Conservation (phyloP, 2,113 vertebrate species). For the Elephantulus edwardii region DNA sequence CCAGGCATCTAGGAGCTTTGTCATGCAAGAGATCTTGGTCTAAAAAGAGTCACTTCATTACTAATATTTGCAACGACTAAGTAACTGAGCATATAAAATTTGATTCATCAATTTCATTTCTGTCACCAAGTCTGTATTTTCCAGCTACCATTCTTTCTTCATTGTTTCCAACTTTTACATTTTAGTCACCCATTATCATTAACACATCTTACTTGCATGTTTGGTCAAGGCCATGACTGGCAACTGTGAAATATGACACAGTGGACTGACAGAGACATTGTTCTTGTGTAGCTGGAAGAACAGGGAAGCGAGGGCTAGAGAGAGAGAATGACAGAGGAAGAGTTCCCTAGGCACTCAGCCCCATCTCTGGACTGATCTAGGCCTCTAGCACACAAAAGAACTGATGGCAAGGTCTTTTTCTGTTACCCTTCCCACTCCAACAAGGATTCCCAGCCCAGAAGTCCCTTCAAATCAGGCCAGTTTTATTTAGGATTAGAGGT, state of each 20-base stretch:
- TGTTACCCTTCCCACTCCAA: constrained; percentile 17
- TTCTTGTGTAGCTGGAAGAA: constrained; percentile 56
- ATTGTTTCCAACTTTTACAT: no score
- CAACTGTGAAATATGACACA: constrained; percentile 43
- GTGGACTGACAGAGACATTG: constrained; percentile 32
- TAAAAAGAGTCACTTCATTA: no score
- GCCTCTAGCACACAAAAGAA: background rate
- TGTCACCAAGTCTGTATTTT: no score
- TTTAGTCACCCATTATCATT: no score
- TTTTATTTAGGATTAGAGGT: background rate
- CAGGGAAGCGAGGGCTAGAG: constrained; percentile 21
- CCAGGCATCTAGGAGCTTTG: no score
- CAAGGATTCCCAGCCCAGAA: background rate
- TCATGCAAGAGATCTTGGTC: no score
- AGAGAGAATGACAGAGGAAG: background rate
- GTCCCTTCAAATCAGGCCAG: background rate
- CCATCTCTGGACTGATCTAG: background rate
- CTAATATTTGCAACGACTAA: no score
- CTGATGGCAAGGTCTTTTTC: background rate
- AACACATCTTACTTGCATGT: no score
- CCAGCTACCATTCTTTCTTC: no score
- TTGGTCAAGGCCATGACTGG: constrained; percentile 52
- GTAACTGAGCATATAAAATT: no score
- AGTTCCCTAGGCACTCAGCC: constrained; percentile 16
- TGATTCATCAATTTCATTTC: no score